phyloP scores from a whole-genome alignment of 2,113 vertebrate species.

The Bubalus kerabau region DNA sequence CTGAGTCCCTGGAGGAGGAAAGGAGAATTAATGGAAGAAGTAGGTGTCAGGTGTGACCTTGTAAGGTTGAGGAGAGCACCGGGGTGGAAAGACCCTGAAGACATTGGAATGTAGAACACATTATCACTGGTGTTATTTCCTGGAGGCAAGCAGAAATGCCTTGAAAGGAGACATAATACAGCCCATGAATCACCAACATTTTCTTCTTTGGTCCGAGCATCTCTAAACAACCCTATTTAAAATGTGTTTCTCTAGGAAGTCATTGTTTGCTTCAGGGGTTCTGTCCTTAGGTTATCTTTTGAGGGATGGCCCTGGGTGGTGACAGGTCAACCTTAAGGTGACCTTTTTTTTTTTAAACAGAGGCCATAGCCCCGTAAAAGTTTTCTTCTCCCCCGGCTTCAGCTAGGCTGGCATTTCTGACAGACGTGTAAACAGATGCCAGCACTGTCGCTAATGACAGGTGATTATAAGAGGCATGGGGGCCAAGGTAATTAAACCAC shows the following conservation, averaged over 20 bases:
- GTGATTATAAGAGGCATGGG: slow-evolving; percentile 95
- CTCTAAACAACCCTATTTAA: background rate
- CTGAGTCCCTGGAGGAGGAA: background rate
- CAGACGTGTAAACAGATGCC: slow-evolving; percentile 96
- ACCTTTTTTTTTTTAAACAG: slow-evolving; percentile 70
- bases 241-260: background rate
- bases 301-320: background rate
- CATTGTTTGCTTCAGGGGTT: background rate
- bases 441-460: slow-evolving; percentile 94
- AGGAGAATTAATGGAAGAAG: background rate
- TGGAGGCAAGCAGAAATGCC: background rate
- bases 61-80: background rate
- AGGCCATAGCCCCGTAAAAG: slow-evolving; percentile 74
- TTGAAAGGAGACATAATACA: background rate
- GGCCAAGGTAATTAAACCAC: slow-evolving; percentile 97
- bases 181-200: background rate
- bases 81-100: background rate
- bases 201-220: background rate
- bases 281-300: background rate
- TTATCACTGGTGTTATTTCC: background rate
- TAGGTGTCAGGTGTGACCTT: background rate
- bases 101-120: background rate
- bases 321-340: slow-evolving; percentile 39
- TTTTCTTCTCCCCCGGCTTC: slow-evolving; percentile 73
- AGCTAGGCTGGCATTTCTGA: slow-evolving; percentile 84